Evolutionary conservation across 2,797 vertebrate genomes (phyloP), one percentile per base, ranked within the genome.

Genomic region (Anguilla megastoma): DNA sequence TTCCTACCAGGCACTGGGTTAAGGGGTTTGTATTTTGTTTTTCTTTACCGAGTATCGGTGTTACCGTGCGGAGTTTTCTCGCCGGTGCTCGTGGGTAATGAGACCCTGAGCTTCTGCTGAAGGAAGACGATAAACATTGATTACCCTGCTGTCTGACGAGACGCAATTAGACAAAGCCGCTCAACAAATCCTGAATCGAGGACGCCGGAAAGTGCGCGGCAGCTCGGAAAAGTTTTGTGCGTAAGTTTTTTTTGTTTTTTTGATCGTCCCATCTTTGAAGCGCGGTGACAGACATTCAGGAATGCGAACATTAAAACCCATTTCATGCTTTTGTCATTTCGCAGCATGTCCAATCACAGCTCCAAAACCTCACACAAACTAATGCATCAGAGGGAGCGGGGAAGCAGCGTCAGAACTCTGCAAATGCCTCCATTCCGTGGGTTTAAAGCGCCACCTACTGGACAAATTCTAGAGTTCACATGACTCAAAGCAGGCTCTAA

Each of bases 371-470:
- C 16, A 45, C 41, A 48, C 79, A 50, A 45, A 80, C 41, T 7
- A 80, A 80, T 24, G 84, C 84, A 14, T 45, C 58, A n/a, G 58
- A 21, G 24, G 14, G 45, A 90, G 86, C 52, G 76, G 33, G 33
- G 7, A 50, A 33, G 33, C 36, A 16, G 86, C 30, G 86, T 86
- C 56, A 90, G 50, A 82, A 82, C 45, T 4, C 79, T 48, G 79
- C 16, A 18, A 82, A 30, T 8, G 41, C 7, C 45, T 50, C 50
- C 36, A 82, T 24, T 87, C 12, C 41, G 85, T 91, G 92, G 93
- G 92, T 88, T 91, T 90, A 80, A 66, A 93, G 92, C 92, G 91
- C 93, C 94, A 93, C 90, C 94, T 94, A 93, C 66, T 95, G 95
- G 90, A 63, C 69, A 45, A 5, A 88, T 21, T 79, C 18, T 12